Evolutionary conservation across 2,888 invertebrate genomes (phyloP), one percentile per base, ranked within the genome.

Genomic region (Nemoura dubitans): DNA sequence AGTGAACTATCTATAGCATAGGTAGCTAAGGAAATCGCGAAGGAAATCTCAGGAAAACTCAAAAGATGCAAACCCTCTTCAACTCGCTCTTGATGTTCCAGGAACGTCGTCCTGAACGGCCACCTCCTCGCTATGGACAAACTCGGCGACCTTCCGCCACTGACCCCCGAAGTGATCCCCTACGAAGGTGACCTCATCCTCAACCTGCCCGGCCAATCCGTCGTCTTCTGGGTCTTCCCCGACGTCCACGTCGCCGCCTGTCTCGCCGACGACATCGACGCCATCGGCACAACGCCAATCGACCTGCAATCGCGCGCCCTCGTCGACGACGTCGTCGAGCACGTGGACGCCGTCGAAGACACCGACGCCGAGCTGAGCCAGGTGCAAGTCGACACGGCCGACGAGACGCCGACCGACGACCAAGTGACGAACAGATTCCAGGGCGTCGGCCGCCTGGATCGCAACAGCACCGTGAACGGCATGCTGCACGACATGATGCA

Each of bases 211-310:
- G 92, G 95, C 0, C 93, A 93, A 89, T 94, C 95, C 0, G 94
- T 96, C 82, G 95, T 94, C 0, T 96, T 96, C 90, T 96, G 96
- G 94, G 95, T 96, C 0, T 90, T 96, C 16, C 95, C 96, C 0
- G 93, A 93, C 86, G 94, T 95, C 0, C 93, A 94, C 90, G 91
- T 95, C 29, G 92, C 93, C 85, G 93, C 94, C 26, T 95, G 95
- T 88, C 16, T 16, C 27, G 43, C 1, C 16, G 6, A 16, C n/a
- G 26, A 10, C 26, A 16, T 10, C 43, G n/a, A 42, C 14, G 26
- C 43, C 26, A 25, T 43, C 5, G 83, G 36, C 36, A 6, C 36
- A 10, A 36, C 28, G 29, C 28, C n/a, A 1, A 30, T 10, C 29
- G 5, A 3, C 16, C 29, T 21, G n/a, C 81, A 29, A 27, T 28